Base-by-base conservation (phyloP, 1,140 invertebrate genomes). In the Amphibalanus amphitrite region DNA sequence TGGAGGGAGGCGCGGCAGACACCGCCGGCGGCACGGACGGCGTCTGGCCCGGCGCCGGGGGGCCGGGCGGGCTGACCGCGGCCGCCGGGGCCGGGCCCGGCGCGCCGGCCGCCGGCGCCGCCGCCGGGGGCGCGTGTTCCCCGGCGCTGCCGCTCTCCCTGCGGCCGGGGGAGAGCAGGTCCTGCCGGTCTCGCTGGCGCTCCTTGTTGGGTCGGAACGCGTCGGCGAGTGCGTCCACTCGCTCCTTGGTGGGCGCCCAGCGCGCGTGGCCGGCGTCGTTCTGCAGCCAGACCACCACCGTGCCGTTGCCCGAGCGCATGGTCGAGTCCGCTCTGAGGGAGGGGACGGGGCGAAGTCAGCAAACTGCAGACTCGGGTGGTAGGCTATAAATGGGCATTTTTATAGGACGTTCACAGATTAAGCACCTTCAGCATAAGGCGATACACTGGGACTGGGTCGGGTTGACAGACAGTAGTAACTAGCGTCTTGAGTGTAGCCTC, bases 241-340 rank as follows among this genome's bases (percentile, higher is more conserved):
- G 83, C 75, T 94, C 91, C 75, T 94, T 89, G 0, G 90, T 93
- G 68, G 93, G 93, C 67, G 90, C 89, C 94, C 93, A 97, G 71
- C 88, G 85, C 15, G 88, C 85, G 79, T 86, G 87, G 0, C 95
- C 95, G 1, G 91, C 86, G 74, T 90, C 88, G 80, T 97, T 97
- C 83, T 97, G 94, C 65, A 97, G 82, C 89, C 95, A 96, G 15
- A 95, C 88, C 1, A 96, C 89, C 65, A 95, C 82, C 20, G 92
- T 96, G 3, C 90, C 91, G 78, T 95, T 89, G 29, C 86, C 84
- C 70, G 30, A 69, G 23, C n/a, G 20, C 30, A 69, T 28, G 20
- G 64, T 65, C 23, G 26, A n/a, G 64, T 65, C 64, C 10, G 23
- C 64, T 6, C 64, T 65, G 64, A 17, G 6, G 38, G 38, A n/a